phyloP scores from a whole-genome alignment of 2,113 vertebrate species.

The Paratilapia polleni region DNA sequence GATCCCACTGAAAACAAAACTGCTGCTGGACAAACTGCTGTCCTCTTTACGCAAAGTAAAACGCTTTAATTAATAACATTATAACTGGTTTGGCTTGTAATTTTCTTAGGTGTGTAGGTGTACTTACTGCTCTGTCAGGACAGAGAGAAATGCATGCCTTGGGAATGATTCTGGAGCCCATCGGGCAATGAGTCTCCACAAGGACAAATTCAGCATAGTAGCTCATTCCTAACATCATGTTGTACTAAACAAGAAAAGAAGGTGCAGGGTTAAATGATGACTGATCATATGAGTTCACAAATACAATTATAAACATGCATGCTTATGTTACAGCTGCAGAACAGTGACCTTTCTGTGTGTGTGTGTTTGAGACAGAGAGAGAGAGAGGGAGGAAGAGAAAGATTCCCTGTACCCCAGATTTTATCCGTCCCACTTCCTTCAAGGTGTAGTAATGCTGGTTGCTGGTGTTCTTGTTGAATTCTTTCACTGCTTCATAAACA shows the following conservation, averaged over 20 bases:
- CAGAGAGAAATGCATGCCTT: accelerated
- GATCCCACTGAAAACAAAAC: not conserved
- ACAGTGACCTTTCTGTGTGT: too few species aligned
- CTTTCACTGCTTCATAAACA: not conserved
- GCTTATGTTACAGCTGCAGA: too few species aligned
- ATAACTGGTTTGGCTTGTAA: not conserved
- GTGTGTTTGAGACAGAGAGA: too few species aligned
- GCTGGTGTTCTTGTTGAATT: not conserved
- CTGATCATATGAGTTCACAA: not conserved
- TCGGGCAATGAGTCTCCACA: accelerated
- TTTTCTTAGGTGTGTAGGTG: not conserved
- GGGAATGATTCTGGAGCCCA: accelerated
- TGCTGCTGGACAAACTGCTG: too few species aligned
- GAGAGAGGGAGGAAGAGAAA: not conserved
- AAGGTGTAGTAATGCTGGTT: not conserved
- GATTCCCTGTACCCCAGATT: not conserved
- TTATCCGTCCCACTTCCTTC: not conserved
- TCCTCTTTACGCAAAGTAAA: not conserved
- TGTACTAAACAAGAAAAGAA: not conserved
- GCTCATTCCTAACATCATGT: not conserved
- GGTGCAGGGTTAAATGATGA: not conserved
- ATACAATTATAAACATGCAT: too few species aligned
- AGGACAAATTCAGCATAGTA: not conserved
- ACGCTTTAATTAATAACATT: not conserved
- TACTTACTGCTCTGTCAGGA: not conserved